Conservation (phyloP, 2,113 vertebrate species). For the Ptilorrhoa leucosticta region DNA sequence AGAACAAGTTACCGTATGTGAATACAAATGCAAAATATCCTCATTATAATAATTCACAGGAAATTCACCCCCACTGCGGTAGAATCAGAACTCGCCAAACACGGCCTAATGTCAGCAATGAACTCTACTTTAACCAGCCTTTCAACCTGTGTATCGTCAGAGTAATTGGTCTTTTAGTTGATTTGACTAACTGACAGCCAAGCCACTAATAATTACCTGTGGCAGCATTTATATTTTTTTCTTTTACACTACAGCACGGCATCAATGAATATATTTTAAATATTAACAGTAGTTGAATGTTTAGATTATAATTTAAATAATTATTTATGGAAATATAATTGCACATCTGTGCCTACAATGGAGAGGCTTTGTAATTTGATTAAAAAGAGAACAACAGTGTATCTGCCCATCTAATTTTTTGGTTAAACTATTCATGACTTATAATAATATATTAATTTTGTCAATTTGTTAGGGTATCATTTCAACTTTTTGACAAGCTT, state of each 20-base stretch:
- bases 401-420: slow-evolving; percentile 46
- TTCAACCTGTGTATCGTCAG: slow-evolving; percentile 80
- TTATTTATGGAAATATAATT: slow-evolving; percentile 70
- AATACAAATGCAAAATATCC: slow-evolving; percentile 64
- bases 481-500: slow-evolving; percentile 77
- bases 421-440: slow-evolving; percentile 68
- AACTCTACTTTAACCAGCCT: slow-evolving; percentile 80
- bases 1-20: slow-evolving; percentile 6
- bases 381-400: slow-evolving; percentile 63
- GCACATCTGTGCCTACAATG: slow-evolving; percentile 42
- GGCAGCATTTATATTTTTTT: slow-evolving; percentile 73
- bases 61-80: background rate
- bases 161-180: slow-evolving; percentile 87
- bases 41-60: slow-evolving; percentile 74
- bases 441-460: slow-evolving; percentile 78
- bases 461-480: slow-evolving; percentile 75
- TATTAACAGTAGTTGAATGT: slow-evolving; percentile 66
- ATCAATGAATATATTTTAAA: slow-evolving; percentile 64
- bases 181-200: slow-evolving; percentile 82
- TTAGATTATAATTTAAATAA: slow-evolving; percentile 76
- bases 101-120: slow-evolving; percentile 59
- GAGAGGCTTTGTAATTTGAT: slow-evolving; percentile 64
- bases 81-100: slow-evolving; percentile 50
- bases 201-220: slow-evolving; percentile 76
- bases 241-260: slow-evolving; percentile 55